Base-by-base conservation (phyloP, 1,140 invertebrate species). In the Holotrichia oblita region DNA sequence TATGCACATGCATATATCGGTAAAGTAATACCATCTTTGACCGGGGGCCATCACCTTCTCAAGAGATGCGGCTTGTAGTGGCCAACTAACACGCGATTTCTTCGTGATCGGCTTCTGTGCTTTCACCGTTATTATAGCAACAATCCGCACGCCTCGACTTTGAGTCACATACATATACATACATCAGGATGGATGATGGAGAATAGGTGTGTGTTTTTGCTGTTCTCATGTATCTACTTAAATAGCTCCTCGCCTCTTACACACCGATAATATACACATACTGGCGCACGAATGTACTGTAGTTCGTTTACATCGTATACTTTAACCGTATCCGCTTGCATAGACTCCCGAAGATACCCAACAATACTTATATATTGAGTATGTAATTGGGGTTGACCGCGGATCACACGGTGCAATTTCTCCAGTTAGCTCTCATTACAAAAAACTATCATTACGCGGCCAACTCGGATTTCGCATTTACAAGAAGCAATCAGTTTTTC, bases 91-190 rank as follows among this genome's bases (percentile, higher is more conserved):
- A 72, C 64, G 64, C 64, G 64, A 72, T 72, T 72, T 72, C 24
- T 72, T 72, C 64, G 64, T 72, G 64, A 72, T 17, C 64, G 64
- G 64, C 64, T 72, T 22, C 64, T 72, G 64, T 72, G 64, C 64
- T 72, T 72, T 72, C 64, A 72, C 64, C 64, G 64, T 72, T 72
- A 72, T 72, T 72, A 72, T 40, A 22, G 64, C 48, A 55, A 55
- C 17, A 17, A 55, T 55, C 48, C 14, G 48, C 48, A 55, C 48
- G 48, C 14, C 48, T 55, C 14, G 14, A 14, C 14, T 34, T 34
- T 34, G 27, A 34, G 27, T 34, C 27, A 34, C 27, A 34, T 34
- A 34, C 27, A 34, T n/a, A n/a, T 34, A 34, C 27, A 34, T 34
- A 34, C 27, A 34, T 34, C 27, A 34, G n/a, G n/a, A n/a, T n/a